Conservation (phyloP, 2,888 invertebrate species). For the Nysson spinosus region DNA sequence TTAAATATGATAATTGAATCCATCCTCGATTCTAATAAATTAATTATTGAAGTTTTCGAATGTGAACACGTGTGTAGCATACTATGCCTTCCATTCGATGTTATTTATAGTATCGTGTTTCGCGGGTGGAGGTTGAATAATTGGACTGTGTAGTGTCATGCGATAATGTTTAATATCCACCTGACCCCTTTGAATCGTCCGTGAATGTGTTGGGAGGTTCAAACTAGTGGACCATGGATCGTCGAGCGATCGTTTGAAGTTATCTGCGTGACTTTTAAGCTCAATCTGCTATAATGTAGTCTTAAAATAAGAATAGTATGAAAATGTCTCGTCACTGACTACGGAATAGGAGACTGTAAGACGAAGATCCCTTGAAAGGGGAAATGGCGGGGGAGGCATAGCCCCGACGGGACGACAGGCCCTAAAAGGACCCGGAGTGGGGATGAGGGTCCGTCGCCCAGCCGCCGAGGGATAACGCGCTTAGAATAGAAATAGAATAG, state of each 20-base stretch:
- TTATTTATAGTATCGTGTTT: neutral
- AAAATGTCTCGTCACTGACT: neutral
- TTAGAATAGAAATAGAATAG: no score
- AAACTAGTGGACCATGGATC: slow-evolving; percentile 14
- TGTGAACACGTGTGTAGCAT: no score
- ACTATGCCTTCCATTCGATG: no score
- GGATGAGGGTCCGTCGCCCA: no score
- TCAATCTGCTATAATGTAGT: neutral
- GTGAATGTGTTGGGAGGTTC: neutral
- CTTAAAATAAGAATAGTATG: neutral
- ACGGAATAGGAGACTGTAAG: neutral
- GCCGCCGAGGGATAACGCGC: no score
- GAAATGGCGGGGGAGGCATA: no score
- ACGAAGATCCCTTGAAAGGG: no score
- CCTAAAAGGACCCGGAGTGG: no score
- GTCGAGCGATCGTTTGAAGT: slow-evolving; percentile 10
- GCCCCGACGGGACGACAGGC: no score
- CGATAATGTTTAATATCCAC: slow-evolving; percentile 8
- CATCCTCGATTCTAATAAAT: no score
- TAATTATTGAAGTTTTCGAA: no score
- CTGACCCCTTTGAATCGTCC: slow-evolving; percentile 19
- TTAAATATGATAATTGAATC: no score
- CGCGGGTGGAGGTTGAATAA: neutral
- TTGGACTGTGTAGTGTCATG: slow-evolving; percentile 4
- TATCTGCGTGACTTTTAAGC: slow-evolving; percentile 4